Conservation (phyloP, 2,888 invertebrate genomes). For the Epinotia bilunana region DNA sequence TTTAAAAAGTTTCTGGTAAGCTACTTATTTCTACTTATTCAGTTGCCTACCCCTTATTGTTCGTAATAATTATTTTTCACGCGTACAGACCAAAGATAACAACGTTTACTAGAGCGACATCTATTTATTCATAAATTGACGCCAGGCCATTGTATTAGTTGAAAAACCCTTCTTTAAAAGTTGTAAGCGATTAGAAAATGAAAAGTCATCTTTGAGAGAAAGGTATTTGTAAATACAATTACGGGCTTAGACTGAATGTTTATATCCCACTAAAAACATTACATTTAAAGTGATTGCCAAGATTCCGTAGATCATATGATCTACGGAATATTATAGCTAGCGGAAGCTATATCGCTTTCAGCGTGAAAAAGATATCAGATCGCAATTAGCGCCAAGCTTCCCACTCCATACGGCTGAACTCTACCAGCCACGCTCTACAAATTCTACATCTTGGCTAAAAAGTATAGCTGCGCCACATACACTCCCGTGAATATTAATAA, state of each 20-base stretch:
- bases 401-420: too few species aligned
- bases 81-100: constrained; percentile 16
- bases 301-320: too few species aligned
- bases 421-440: too few species aligned
- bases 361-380: too few species aligned
- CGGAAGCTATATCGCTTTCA: too few species aligned
- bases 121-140: constrained; percentile 29
- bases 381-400: too few species aligned
- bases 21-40: constrained; percentile 26
- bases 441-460: too few species aligned
- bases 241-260: constrained; percentile 37
- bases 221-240: constrained; percentile 55
- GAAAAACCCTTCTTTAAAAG: constrained; percentile 54
- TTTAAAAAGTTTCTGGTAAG: constrained; percentile 17
- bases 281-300: too few species aligned
- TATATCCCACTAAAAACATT: too few species aligned
- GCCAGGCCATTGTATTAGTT: constrained; percentile 61
- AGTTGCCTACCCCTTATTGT: constrained; percentile 23
- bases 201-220: constrained; percentile 57
- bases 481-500: too few species aligned
- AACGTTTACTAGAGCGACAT: constrained; percentile 35
- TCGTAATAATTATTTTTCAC: constrained; percentile 35
- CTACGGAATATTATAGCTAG: too few species aligned
- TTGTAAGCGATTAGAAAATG: constrained; percentile 54
- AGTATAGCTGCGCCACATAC: too few species aligned